Evolutionary conservation across 92 coral and sea anemone species (phyloP).

Genomic region (Scolanthus callimorphus): DNA sequence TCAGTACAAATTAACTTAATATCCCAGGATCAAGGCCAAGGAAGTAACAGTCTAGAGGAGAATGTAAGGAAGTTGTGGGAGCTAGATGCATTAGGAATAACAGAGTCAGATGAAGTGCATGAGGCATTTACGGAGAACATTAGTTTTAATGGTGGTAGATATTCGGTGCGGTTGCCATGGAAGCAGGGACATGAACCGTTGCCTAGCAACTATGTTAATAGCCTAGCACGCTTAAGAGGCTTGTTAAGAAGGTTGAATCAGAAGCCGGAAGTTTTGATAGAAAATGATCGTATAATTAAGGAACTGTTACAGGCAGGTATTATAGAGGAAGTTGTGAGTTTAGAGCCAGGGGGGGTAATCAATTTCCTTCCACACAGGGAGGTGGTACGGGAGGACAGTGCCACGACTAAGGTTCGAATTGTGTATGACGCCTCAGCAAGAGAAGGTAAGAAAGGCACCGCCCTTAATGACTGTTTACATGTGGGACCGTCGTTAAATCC

Average conservation of each 20-base stretch:
- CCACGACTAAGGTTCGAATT: slow-evolving; percentile 32
- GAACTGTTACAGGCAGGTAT: slow-evolving; percentile 9
- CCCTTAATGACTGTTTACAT: background rate
- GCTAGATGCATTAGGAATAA: background rate
- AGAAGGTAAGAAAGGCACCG: background rate
- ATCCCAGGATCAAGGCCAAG: too few species aligned
- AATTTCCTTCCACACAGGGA: slow-evolving; percentile 28
- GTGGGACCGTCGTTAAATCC: too few species aligned
- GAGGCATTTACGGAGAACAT: background rate
- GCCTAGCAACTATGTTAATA: background rate
- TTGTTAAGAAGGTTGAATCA: background rate
- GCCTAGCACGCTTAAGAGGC: background rate
- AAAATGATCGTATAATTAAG: slow-evolving; percentile 3
- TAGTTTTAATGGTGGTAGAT: background rate
- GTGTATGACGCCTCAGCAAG: slow-evolving; percentile 40
- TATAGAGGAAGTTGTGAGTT: slow-evolving; percentile 12
- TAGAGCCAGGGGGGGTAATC: background rate
- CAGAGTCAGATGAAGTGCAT: background rate
- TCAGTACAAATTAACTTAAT: too few species aligned
- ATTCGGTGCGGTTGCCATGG: background rate
- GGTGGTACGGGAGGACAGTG: slow-evolving; percentile 22
- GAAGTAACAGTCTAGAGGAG: too few species aligned
- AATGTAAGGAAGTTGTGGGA: background rate
- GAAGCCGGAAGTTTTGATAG: slow-evolving; percentile 9
- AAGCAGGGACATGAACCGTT: background rate